These are phyloP conservation scores for Falco peregrinus DNA, from an alignment of 2,797 vertebrate genomes.

Conservation along the genomic window DNA sequence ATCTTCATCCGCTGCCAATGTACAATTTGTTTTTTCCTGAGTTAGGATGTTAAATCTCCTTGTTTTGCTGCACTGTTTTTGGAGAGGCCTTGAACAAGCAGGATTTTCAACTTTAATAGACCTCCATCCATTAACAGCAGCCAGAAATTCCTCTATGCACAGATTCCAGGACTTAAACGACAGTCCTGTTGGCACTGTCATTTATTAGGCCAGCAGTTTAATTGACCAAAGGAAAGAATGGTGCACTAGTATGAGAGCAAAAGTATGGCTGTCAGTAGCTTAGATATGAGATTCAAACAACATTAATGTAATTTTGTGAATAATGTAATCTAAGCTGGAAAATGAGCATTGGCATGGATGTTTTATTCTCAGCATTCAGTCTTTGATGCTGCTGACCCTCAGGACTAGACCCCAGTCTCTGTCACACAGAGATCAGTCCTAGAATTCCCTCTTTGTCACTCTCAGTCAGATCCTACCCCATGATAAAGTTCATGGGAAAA, in stretches of 20 bases:
- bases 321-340: neutral
- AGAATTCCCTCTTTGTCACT: neutral
- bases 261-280: neutral
- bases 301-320: neutral
- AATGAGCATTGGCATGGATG: neutral
- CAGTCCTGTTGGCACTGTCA: neutral
- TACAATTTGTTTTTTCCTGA: neutral
- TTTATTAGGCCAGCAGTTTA: neutral
- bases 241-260: neutral
- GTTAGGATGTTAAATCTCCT: neutral
- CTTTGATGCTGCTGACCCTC: neutral
- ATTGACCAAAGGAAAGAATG: neutral
- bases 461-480: neutral
- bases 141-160: neutral
- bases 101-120: neutral
- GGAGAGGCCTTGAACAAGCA: neutral
- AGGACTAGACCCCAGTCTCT: neutral
- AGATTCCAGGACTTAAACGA: neutral
- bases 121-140: neutral
- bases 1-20: constrained; percentile 4
- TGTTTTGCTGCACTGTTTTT: neutral
- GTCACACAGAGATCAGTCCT: neutral
- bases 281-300: neutral
- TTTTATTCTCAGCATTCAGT: neutral
- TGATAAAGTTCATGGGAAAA: neutral